Conservation (phyloP, 2,888 invertebrate genomes). For the Hyposoter didymator region DNA sequence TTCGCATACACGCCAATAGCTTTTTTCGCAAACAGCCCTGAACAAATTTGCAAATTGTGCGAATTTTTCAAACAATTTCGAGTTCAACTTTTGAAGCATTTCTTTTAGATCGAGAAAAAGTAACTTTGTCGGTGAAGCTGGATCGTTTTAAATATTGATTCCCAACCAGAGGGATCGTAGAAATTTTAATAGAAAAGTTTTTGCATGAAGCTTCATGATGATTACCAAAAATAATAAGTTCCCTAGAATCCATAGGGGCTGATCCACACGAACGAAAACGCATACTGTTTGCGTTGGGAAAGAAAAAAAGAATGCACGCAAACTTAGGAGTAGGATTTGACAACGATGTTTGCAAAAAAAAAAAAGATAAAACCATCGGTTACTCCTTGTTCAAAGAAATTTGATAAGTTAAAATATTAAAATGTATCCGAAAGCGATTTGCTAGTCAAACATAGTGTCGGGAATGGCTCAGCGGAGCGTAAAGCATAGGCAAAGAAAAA, state of each 20-base stretch:
- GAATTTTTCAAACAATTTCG: not conserved
- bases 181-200: not conserved
- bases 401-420: slow-evolving; percentile 18
- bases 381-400: not conserved
- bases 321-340: not conserved
- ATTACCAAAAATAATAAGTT: not conserved
- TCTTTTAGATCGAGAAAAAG: not conserved
- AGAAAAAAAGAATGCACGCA: no score
- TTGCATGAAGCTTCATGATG: not conserved
- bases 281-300: not conserved
- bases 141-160: not conserved
- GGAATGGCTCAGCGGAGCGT: slow-evolving; percentile 44
- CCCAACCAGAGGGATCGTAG: not conserved
- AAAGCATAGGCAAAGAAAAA: slow-evolving; percentile 39
- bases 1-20: not conserved
- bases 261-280: not conserved
- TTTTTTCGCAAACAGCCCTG: not conserved
- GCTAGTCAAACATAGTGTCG: slow-evolving; percentile 46
- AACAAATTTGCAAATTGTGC: not conserved
- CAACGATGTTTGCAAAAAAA: not conserved
- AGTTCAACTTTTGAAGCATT: not conserved
- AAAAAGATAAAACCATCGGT: no score
- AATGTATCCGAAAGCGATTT: slow-evolving; percentile 38
- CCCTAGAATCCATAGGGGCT: not conserved
- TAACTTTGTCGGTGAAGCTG: not conserved